phyloP scores from a whole-genome alignment of 2,113 vertebrate genomes.

The Pheucticus melanocephalus region DNA sequence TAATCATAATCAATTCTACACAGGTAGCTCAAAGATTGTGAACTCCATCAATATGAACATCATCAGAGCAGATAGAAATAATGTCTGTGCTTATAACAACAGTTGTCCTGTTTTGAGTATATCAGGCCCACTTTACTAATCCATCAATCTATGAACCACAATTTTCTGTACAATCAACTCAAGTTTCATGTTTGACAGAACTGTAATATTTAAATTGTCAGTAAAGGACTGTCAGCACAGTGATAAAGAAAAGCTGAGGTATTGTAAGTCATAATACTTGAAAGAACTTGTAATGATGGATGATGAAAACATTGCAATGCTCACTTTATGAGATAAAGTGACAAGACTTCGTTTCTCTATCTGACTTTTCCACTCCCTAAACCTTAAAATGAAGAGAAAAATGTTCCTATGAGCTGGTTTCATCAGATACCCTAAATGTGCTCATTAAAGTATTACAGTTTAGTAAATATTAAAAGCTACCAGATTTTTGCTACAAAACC shows the following conservation, averaged over 20 bases:
- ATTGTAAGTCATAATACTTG: neutral
- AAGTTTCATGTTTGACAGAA: neutral
- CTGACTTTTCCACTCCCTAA: neutral
- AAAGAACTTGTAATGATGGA: neutral
- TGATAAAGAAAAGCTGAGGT: neutral
- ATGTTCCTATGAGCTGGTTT: neutral
- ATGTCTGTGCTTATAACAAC: neutral
- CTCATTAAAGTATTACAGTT: neutral
- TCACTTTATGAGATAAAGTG: neutral
- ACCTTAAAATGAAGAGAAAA: neutral
- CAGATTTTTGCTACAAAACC: neutral
- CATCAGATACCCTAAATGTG: neutral
- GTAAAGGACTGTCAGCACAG: neutral
- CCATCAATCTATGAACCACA: neutral
- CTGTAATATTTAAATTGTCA: neutral
- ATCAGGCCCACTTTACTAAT: neutral
- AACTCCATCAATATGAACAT: neutral
- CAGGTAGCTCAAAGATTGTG: neutral
- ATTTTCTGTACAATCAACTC: neutral
- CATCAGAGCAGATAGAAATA: neutral
- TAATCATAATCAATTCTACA: neutral
- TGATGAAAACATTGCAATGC: neutral
- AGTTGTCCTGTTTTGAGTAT: neutral
- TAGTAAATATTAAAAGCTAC: neutral
- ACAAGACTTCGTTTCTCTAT: neutral